Percentiles rank a stretch among this genome's conserved stretches.
These are phyloP conservation scores for Hypomecis punctinalis DNA, from an alignment of 2,888 invertebrate genomes.

Conservation along the genomic window DNA sequence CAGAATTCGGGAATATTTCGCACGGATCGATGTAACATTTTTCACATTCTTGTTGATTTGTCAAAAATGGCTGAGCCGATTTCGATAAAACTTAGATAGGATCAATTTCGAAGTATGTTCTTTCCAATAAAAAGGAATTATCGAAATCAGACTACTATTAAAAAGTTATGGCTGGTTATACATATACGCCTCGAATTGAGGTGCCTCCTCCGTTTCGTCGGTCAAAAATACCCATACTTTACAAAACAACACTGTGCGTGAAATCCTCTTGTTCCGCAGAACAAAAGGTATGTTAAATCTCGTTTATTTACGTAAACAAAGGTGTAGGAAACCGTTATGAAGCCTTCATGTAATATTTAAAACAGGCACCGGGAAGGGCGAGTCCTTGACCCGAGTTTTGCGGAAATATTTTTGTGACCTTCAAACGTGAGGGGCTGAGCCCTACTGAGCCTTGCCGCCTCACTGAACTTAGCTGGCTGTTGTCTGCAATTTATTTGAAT, in stretches of 20 bases:
- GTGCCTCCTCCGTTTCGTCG: too few species aligned
- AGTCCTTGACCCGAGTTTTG: slow-evolving; percentile 56
- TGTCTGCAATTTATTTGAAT: slow-evolving; percentile 19
- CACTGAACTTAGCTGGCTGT: slow-evolving; percentile 6
- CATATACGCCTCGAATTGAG: too few species aligned
- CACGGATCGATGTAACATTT: too few species aligned
- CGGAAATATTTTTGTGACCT: slow-evolving; percentile 51
- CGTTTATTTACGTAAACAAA: not conserved
- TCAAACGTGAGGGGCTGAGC: slow-evolving; percentile 29
- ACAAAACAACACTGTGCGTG: not conserved
- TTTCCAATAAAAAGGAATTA: too few species aligned
- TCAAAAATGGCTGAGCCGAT: too few species aligned
- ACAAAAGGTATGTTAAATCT: not conserved
- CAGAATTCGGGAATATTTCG: too few species aligned
- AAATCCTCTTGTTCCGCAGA: not conserved
- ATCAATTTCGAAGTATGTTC: too few species aligned
- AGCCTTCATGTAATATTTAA: slow-evolving; percentile 2
- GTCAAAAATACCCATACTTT: too few species aligned
- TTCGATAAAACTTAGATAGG: too few species aligned
- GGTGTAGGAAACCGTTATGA: not conserved
- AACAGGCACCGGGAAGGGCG: slow-evolving; percentile 28
- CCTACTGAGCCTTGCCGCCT: slow-evolving; percentile 8
- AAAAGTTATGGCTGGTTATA: too few species aligned
- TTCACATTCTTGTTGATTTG: too few species aligned
- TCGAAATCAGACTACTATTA: too few species aligned